A percentile compares a stretch with the other conserved stretches of the same genome.
Evolutionary conservation across 92 coral and sea anemone genomes (phyloP).

Genomic region (Virgularia gustaviana): DNA sequence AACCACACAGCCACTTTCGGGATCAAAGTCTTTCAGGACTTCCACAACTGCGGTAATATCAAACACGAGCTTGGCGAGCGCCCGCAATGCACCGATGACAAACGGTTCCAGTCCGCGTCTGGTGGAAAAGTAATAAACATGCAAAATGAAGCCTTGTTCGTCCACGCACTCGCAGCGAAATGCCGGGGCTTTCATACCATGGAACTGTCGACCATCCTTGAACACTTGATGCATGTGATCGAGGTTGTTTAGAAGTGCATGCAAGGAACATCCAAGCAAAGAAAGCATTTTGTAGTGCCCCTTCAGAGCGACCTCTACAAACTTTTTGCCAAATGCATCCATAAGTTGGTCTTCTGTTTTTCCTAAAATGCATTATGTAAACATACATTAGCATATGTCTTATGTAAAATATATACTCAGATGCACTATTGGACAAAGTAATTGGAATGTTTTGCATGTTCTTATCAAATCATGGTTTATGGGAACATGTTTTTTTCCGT

Average conservation of each 20-base stretch:
- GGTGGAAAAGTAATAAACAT: conserved; percentile 19
- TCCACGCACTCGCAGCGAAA: conserved; percentile 34
- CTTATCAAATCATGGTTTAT: too few relatives aligned
- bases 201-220: conserved; percentile 21
- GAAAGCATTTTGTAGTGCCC: conserved; percentile 12
- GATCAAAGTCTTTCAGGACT: conserved; percentile 21
- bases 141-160: background rate
- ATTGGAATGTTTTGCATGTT: too few relatives aligned
- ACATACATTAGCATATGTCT: too few relatives aligned
- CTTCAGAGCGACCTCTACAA: conserved; percentile 12
- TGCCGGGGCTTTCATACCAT: conserved; percentile 32
- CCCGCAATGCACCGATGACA: conserved; percentile 30
- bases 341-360: conserved; percentile 19
- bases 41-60: conserved; percentile 12
- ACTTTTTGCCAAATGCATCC: conserved; percentile 36
- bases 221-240: conserved; percentile 42
- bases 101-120: conserved; percentile 27
- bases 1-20: conserved; percentile 25
- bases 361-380: background rate
- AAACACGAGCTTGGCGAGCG: conserved; percentile 15
- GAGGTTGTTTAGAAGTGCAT: conserved; percentile 21
- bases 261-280: conserved; percentile 30
- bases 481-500: too few relatives aligned
- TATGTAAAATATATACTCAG: background rate
- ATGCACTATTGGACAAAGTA: background rate